Conservation (phyloP, 2,113 vertebrate genomes). For the Austrofundulus limnaeus region DNA sequence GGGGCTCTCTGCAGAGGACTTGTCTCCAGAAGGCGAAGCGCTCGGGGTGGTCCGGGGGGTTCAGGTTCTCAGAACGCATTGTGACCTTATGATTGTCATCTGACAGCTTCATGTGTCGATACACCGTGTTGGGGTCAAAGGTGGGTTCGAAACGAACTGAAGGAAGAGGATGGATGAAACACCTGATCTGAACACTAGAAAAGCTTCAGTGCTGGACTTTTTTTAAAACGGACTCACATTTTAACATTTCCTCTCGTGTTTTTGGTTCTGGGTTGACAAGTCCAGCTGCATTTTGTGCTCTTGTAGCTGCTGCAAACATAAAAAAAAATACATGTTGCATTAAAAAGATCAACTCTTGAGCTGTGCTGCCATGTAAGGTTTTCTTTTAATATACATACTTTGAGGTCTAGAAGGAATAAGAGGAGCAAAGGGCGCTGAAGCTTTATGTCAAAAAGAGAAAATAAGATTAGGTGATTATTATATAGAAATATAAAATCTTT, state of each 20-base stretch:
- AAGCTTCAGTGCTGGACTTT: background rate
- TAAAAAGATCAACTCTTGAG: no score
- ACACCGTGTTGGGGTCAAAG: constrained; percentile 73
- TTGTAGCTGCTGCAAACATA: background rate
- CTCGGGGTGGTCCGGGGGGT: constrained; percentile 68
- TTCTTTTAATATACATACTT: no score
- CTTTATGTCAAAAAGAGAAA: constrained; percentile 33
- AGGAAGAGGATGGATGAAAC: background rate
- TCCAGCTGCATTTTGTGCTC: constrained; percentile 8
- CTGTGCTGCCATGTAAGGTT: no score
- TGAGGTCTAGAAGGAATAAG: constrained; percentile 11
- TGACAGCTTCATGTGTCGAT: constrained; percentile 72
- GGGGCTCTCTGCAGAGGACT: constrained; percentile 73
- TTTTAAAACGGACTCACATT: constrained; percentile 68
- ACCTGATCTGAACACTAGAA: background rate
- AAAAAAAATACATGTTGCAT: background rate
- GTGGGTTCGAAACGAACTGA: constrained; percentile 75
- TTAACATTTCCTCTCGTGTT: constrained; percentile 75
- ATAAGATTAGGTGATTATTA: background rate
- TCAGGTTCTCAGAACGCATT: constrained; percentile 66
- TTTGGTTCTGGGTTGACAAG: constrained; percentile 59
- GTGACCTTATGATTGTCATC: constrained; percentile 67
- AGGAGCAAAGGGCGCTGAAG: constrained; percentile 46
- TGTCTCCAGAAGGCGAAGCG: constrained; percentile 81
- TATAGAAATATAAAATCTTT: background rate